Conservation (phyloP, 2,888 invertebrate species). For the Cheilosia soror region DNA sequence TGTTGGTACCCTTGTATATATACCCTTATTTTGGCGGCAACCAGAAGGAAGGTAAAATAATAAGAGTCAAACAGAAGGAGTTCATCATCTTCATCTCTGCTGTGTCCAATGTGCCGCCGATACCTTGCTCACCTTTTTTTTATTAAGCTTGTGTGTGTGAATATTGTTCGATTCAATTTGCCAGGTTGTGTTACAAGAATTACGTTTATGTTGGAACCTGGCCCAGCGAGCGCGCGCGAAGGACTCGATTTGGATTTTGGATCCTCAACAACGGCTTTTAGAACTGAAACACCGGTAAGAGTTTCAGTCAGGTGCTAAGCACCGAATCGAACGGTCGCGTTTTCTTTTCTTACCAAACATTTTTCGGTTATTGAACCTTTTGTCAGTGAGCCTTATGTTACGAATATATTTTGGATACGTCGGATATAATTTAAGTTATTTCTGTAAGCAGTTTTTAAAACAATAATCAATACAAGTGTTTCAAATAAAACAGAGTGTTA, state of each 20-base stretch:
- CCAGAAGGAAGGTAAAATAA: conserved; percentile 42
- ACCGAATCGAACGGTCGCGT: conserved; percentile 83
- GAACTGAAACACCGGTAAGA: conserved; percentile 81
- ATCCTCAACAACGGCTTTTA: conserved; percentile 80
- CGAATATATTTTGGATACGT: conserved; percentile 4
- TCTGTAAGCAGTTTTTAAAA: background rate
- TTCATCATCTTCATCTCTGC: conserved; percentile 54
- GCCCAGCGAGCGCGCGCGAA: conserved; percentile 51
- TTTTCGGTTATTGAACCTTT: background rate
- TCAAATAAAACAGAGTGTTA: background rate
- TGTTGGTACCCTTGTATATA: conserved; percentile 1
- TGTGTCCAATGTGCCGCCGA: conserved; percentile 1
- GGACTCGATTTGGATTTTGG: conserved; percentile 76
- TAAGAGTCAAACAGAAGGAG: conserved; percentile 53
- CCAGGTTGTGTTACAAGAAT: conserved; percentile 43
- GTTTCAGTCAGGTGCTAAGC: conserved; percentile 84
- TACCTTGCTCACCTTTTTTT: conserved; percentile 43
- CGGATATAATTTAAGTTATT: background rate
- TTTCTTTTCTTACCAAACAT: conserved; percentile 35
- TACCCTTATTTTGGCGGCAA: conserved; percentile 58
- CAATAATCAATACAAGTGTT: background rate
- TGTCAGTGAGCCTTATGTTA: background rate
- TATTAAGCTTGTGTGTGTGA: conserved; percentile 26
- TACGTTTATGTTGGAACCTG: conserved; percentile 57
- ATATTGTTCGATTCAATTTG: conserved; percentile 36